Percentiles rank a stretch among this genome's conserved stretches.
phyloP scores from a whole-genome alignment of 2,797 vertebrate species.

The Amazona finschi region DNA sequence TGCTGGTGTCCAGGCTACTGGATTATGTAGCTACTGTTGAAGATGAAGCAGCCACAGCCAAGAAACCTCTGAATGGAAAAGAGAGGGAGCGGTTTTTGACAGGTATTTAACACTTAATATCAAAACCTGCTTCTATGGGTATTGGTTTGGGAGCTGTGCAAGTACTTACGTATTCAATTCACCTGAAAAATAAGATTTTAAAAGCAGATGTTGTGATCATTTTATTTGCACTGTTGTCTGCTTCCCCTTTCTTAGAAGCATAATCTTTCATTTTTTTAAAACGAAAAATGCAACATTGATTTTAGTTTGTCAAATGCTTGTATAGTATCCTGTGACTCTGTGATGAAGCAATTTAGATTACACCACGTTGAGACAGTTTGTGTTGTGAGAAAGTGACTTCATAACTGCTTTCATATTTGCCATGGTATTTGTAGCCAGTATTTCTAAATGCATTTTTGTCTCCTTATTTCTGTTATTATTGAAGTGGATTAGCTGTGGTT shows the following conservation, averaged over 20 bases:
- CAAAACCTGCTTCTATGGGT: background rate
- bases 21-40: conserved; percentile 97
- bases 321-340: background rate
- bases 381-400: background rate
- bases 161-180: background rate
- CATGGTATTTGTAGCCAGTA: background rate
- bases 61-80: conserved; percentile 93
- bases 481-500: background rate
- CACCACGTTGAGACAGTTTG: background rate
- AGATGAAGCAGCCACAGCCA: conserved; percentile 91
- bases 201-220: background rate
- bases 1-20: conserved; percentile 94
- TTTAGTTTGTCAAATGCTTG: background rate
- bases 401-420: background rate
- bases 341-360: background rate
- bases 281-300: background rate
- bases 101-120: conserved; percentile 74
- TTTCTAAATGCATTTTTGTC: background rate
- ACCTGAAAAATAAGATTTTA: background rate
- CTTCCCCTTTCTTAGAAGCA: background rate
- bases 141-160: background rate
- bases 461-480: background rate
- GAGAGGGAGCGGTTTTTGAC: conserved; percentile 89
- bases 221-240: background rate
- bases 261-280: background rate